phyloP scores from a whole-genome alignment of 1,140 invertebrate genomes.

The Drosophila athabasca region DNA sequence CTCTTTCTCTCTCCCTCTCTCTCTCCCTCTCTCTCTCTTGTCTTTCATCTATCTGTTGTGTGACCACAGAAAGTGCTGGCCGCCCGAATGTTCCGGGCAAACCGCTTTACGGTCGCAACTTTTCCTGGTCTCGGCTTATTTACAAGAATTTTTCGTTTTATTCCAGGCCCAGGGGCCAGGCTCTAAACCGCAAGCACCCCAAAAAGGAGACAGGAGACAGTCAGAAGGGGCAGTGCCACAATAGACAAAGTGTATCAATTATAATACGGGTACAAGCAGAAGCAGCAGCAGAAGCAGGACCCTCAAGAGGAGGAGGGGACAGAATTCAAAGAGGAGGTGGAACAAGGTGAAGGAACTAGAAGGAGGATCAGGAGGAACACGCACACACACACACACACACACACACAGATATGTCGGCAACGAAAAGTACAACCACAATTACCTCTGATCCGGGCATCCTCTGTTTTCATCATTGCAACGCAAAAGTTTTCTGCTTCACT shows the following conservation, averaged over 20 bases:
- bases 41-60: background rate
- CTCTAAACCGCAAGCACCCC: conserved; percentile 18
- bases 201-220: conserved; percentile 4
- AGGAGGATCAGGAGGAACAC: background rate
- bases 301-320: conserved; percentile 19
- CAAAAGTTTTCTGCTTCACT: conserved; percentile 90
- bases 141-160: conserved; percentile 64
- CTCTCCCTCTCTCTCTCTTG: background rate
- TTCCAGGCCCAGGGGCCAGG: conserved; percentile 52
- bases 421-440: conserved; percentile 74
- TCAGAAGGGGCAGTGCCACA: conserved; percentile 8
- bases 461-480: conserved; percentile 92
- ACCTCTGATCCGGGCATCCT: conserved; percentile 89
- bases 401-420: conserved; percentile 44
- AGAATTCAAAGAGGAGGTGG: background rate
- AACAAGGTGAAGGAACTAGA: conserved; percentile 1
- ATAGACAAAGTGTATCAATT: conserved; percentile 78
- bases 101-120: conserved; percentile 58
- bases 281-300: no score
- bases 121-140: conserved; percentile 63
- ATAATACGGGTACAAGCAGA: conserved; percentile 63
- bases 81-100: conserved; percentile 35
- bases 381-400: conserved; percentile 6
- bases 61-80: conserved; percentile 39
- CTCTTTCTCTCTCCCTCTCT: background rate